Percentiles rank a stretch among this genome's conserved stretches.
These are phyloP conservation scores for Mus spicilegus DNA, from an alignment of 2,113 vertebrate genomes.

Conservation along the genomic window DNA sequence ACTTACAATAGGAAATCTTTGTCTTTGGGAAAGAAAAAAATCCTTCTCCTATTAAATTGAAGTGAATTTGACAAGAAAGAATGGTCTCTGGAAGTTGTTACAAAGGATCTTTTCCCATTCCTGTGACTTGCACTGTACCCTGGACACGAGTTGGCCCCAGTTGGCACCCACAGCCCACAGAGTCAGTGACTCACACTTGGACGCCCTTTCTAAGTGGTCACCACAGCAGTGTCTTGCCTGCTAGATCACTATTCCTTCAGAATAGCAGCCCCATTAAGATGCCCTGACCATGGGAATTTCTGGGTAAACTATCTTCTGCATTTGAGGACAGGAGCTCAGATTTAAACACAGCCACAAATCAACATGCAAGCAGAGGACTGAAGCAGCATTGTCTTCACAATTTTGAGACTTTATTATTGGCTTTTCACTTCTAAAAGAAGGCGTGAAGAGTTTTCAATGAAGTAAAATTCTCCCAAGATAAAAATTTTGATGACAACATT, in stretches of 20 bases:
- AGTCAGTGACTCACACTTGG: background rate
- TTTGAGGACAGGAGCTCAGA: background rate
- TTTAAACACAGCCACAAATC: background rate
- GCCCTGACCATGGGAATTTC: background rate
- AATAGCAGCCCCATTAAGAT: background rate
- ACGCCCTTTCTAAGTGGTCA: background rate
- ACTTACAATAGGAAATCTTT: background rate
- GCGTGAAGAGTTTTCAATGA: background rate
- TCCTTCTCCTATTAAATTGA: background rate
- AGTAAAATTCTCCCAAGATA: background rate
- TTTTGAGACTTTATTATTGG: background rate
- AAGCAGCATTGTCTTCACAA: background rate
- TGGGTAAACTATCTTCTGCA: background rate
- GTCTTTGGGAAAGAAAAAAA: background rate
- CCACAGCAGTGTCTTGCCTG: background rate
- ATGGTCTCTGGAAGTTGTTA: background rate
- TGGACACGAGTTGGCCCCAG: fast-evolving
- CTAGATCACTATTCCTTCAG: background rate
- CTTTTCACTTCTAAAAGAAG: background rate
- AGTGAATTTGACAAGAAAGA: background rate
- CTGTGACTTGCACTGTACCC: fast-evolving
- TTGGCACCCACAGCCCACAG: background rate
- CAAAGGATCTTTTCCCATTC: fast-evolving
- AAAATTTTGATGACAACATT: background rate
- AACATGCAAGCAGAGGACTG: background rate